Evolutionary conservation across 1,140 invertebrate species (phyloP), one percentile per base, ranked within the genome.

Genomic region (Artemia franciscana): DNA sequence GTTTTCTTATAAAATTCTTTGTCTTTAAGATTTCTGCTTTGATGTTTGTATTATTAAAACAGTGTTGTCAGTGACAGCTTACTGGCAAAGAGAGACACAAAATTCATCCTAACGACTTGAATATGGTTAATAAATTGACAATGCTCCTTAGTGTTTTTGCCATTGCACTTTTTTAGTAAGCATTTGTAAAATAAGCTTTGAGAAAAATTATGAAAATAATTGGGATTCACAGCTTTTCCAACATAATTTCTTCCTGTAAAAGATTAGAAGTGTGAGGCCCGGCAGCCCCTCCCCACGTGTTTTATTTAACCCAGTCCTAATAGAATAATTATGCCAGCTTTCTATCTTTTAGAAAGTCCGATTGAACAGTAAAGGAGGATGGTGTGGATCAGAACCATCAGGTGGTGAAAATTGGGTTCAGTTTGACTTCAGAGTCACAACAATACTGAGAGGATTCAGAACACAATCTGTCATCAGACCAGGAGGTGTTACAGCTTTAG

Each of bases 351-450:
- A 86, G 81, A 82, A 84, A 74, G 76, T 91, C 39, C 81, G 88
- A 21, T 72, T 91, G 15, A 89, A 85, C 67, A 88, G 83, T 62
- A 80, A 80, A 59, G 82, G 82, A 28, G 86, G 86, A 15, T 94
- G 91, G 91, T 94, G 91, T 73, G 91, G 90, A 24, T 84, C 83
- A 64, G 83, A 81, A 60, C 74, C 84, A 59, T 85, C 89, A 71
- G 82, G 84, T 9, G 88, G 88, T 21, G 79, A 82, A 5, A 93
- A 92, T 70, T 93, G 88, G 87, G 82, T 89, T 39, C 75, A 85
- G 62, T 79, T 93, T 64, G 91, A 94, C 69, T 77, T 93, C 39
- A 83, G 85, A 73, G 88, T 89, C 57, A 87, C 88, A n/a, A 88
- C 86, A 0, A 84, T 94, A 5, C 80, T 94, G 57, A 78, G 86